Evolutionary conservation across 2,797 vertebrate species (phyloP).

Genomic region (Spatula clypeata): DNA sequence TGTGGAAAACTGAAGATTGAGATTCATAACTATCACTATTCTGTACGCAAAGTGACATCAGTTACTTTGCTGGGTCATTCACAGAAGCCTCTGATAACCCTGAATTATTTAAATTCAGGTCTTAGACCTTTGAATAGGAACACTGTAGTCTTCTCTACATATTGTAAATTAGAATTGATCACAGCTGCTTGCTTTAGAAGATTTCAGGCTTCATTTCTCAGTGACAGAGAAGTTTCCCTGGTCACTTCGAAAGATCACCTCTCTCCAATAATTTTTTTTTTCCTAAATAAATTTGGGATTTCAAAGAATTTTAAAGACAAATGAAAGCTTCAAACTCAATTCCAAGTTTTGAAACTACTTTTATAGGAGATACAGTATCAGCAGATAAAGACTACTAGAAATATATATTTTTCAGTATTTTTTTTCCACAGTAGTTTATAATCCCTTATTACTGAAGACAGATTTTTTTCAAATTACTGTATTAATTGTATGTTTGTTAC

Average conservation of each 20-base stretch:
- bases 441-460: not conserved
- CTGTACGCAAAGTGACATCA: not conserved
- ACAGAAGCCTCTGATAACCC: not conserved
- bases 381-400: not conserved
- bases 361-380: not conserved
- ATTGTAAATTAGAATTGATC: not conserved
- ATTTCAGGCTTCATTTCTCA: not conserved
- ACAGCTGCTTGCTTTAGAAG: not conserved
- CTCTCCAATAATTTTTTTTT: not conserved
- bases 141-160: not conserved
- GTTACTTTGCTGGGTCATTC: not conserved
- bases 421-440: not conserved
- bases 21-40: not conserved
- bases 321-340: not conserved
- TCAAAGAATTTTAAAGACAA: not conserved
- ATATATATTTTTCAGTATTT: not conserved
- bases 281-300: not conserved
- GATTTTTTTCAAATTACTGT: not conserved
- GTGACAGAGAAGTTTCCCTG: not conserved
- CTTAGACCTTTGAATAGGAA: not conserved
- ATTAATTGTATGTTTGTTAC: not conserved
- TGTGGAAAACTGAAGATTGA: fast-evolving
- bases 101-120: not conserved
- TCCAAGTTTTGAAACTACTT: not conserved
- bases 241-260: not conserved